Base-by-base conservation (phyloP, 2,888 invertebrate genomes). In the Watsonalla binaria region DNA sequence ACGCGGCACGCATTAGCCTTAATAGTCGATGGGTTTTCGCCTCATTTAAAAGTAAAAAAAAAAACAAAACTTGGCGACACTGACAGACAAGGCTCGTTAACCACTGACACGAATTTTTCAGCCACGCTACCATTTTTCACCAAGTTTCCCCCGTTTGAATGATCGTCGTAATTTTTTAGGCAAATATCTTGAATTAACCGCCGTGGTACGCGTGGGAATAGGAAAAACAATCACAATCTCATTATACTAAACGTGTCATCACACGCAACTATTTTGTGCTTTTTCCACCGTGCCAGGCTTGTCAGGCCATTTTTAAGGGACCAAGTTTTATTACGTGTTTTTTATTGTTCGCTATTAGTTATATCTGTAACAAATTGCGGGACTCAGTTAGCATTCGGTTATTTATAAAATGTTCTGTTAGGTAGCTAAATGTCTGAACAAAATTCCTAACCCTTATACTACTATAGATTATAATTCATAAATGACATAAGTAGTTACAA, bases 21-120 rank as follows among this genome's bases (percentile, higher is more conserved):
- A 82, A 82, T 78, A 65, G 75, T 61, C 61, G 66, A 77, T 77
- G 77, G 76, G 75, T 80, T 82, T 72, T 70, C 65, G 72, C 71
- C 72, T 78, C 73, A 76, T 80, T 83, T 72, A 67, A 77, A 76
- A 80, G 67, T 60, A 62, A 68, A 70, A 66, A 65, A n/a, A 67
- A 70, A 66, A 74, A 68, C 72, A 70, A 79, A 81, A 72, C 68
- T 74, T 65, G 51, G 74, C 72, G 76, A 74, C 76, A 70, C 68
- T 77, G 82, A 80, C 76, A 76, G 80, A 82, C 85, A 78, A 54
- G 66, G 72, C 78, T 86, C 86, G 82, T 86, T 85, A 82, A 68
- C 68, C 65, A 57, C 63, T 70, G 76, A 75, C 76, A 80, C 74
- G 70, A 74, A 75, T 73, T 76, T 76, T 74, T 73, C 72, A 65